phyloP scores from a whole-genome alignment of 2,888 invertebrate species.

The Trachelus iudaicus region DNA sequence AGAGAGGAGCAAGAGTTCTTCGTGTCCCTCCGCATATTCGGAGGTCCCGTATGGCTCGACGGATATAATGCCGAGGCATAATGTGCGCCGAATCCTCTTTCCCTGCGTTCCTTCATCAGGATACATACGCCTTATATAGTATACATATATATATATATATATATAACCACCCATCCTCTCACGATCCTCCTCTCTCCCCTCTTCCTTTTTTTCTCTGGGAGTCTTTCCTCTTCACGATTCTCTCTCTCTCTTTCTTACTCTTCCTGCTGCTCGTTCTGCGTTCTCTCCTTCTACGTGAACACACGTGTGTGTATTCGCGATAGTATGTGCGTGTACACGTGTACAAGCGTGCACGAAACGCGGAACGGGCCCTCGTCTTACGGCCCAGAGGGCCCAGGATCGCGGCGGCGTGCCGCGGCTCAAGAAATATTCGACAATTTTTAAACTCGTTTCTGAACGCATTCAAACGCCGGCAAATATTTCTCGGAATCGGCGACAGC shows the following conservation, averaged over 20 bases:
- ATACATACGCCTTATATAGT: neutral
- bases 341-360: conserved; percentile 14
- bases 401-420: conserved; percentile 21
- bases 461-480: conserved; percentile 51
- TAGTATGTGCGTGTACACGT: neutral
- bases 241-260: conserved; percentile 20
- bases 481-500: conserved; percentile 50
- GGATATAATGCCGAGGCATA: conserved; percentile 38
- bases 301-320: neutral
- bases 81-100: conserved; percentile 28
- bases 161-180: neutral
- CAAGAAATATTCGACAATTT: conserved; percentile 62
- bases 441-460: conserved; percentile 61
- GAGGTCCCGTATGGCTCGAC: conserved; percentile 26
- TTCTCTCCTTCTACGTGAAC: neutral
- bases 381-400: conserved; percentile 18
- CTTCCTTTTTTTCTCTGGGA: neutral
- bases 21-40: conserved; percentile 20
- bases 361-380: conserved; percentile 12
- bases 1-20: conserved; percentile 9
- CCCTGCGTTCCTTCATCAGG: conserved; percentile 1
- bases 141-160: neutral
- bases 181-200: neutral
- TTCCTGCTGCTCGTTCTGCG: conserved; percentile 3
- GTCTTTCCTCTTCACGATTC: neutral